Conservation (phyloP, 2,888 invertebrate genomes). For the Adelognathus sp. region DNA sequence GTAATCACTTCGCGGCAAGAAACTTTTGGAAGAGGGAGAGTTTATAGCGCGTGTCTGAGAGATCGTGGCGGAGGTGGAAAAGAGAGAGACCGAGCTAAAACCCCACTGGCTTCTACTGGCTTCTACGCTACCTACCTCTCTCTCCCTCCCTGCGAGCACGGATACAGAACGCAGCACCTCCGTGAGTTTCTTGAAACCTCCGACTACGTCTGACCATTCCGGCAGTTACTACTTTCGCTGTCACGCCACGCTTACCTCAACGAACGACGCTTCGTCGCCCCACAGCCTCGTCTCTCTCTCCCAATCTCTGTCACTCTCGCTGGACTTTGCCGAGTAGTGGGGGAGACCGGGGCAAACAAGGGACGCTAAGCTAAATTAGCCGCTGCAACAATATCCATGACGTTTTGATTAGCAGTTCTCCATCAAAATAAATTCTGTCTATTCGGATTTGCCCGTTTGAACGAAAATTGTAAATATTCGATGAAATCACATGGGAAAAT, state of each 20-base stretch:
- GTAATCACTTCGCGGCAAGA: slow-evolving; percentile 50
- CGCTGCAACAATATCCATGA: no score
- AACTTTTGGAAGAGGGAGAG: slow-evolving; percentile 51
- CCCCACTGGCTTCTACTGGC: slow-evolving; percentile 22
- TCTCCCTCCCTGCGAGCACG: neutral
- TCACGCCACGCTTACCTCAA: neutral
- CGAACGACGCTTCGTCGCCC: neutral
- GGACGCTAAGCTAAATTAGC: no score
- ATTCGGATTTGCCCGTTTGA: no score
- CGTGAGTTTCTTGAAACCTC: slow-evolving; percentile 13
- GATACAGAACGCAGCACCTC: neutral
- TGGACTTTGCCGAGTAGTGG: no score
- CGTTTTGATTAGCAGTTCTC: no score
- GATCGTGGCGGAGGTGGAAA: slow-evolving; percentile 32
- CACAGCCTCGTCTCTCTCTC: neutral
- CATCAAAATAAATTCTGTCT: no score
- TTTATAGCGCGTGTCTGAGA: slow-evolving; percentile 55
- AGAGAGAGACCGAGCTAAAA: neutral
- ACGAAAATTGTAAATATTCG: no score
- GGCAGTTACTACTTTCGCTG: slow-evolving; percentile 39
- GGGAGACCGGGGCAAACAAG: no score
- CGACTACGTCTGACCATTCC: slow-evolving; percentile 38
- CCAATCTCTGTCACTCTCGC: neutral
- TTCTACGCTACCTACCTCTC: no score
- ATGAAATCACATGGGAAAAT: no score